These are phyloP conservation scores for Teleiodes luculella DNA, from an alignment of 2,888 invertebrate species.

Conservation along the genomic window DNA sequence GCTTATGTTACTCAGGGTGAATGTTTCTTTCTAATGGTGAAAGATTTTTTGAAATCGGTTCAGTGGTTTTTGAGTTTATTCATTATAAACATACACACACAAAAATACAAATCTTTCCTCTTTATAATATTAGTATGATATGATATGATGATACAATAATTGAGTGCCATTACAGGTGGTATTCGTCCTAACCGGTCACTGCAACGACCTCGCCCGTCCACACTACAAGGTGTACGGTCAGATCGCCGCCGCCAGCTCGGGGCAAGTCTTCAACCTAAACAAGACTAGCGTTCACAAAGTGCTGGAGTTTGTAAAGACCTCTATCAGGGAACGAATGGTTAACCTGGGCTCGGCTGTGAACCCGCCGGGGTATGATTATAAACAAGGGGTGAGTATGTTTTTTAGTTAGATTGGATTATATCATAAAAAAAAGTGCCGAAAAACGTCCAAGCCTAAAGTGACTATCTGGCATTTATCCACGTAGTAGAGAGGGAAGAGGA, in stretches of 20 bases:
- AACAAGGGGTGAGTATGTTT: constrained; percentile 55
- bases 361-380: constrained; percentile 64
- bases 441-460: too few relatives aligned
- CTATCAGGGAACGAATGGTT: constrained; percentile 81
- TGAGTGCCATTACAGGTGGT: constrained; percentile 83
- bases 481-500: too few relatives aligned
- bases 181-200: constrained; percentile 85
- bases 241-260: constrained; percentile 85
- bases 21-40: too few relatives aligned
- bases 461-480: too few relatives aligned
- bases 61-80: too few relatives aligned
- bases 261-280: constrained; percentile 84
- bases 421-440: neutral
- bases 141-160: too few relatives aligned
- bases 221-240: constrained; percentile 84
- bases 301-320: constrained; percentile 77
- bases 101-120: too few relatives aligned
- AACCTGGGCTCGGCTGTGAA: constrained; percentile 81
- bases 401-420: too few relatives aligned
- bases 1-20: too few relatives aligned
- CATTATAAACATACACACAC: too few relatives aligned
- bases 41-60: too few relatives aligned
- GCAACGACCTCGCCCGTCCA: constrained; percentile 80
- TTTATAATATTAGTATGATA: too few relatives aligned
- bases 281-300: constrained; percentile 84